phyloP scores from a whole-genome alignment of 2,113 vertebrate species.

The Ellobius talpinus region DNA sequence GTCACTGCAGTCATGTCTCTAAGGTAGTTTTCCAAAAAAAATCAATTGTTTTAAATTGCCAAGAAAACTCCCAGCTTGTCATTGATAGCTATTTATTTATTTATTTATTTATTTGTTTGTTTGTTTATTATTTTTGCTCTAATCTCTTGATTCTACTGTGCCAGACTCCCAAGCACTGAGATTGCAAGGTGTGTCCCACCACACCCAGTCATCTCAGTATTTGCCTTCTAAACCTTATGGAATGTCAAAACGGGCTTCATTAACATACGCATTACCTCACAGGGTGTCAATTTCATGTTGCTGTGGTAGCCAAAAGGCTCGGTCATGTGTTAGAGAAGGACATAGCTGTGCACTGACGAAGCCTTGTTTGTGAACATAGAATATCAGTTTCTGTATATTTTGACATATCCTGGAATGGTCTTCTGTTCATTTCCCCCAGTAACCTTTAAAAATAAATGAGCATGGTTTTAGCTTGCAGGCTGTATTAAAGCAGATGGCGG shows the following conservation, averaged over 20 bases:
- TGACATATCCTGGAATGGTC: not conserved
- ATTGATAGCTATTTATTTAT: not conserved
- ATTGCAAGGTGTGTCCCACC: not conserved
- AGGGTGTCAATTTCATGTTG: not conserved
- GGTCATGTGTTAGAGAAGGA: not conserved
- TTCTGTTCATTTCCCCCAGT: not conserved
- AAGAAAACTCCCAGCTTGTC: not conserved
- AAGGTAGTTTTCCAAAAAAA: not conserved
- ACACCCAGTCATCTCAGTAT: not conserved
- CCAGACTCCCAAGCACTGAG: not conserved
- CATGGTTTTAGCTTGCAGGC: not conserved
- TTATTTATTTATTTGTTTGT: not conserved
- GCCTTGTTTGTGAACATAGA: not conserved
- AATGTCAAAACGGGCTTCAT: not conserved
- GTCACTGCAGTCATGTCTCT: not conserved
- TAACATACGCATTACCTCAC: not conserved
- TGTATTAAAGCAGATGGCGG: not conserved
- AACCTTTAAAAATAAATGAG: constrained; percentile 34
- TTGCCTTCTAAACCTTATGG: not conserved
- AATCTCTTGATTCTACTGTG: not conserved
- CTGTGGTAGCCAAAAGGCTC: rapidly evolving
- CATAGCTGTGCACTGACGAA: not conserved
- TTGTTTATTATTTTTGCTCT: not conserved
- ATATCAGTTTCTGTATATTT: not conserved
- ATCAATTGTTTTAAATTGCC: not conserved